Evolutionary conservation across 2,888 invertebrate genomes (phyloP).

Genomic region (Ditylenchus weischeri): DNA sequence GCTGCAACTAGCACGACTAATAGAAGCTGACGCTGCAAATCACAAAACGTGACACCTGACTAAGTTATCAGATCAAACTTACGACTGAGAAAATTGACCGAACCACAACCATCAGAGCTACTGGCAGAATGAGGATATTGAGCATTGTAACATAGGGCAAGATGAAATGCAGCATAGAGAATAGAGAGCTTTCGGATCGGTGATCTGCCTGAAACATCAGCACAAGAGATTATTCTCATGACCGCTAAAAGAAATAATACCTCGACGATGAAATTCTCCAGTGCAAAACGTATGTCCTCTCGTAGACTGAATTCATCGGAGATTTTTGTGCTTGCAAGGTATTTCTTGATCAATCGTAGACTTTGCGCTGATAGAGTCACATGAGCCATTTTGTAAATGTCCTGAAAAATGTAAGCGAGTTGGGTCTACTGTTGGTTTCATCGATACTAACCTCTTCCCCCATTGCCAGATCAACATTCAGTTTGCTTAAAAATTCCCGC

Average conservation of each 20-base stretch:
- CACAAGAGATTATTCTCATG: background rate
- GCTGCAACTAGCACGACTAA: conserved; percentile 19
- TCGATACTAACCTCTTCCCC: background rate
- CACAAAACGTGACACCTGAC: background rate
- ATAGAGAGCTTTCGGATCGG: conserved; percentile 18
- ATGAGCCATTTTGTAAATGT: conserved; percentile 19
- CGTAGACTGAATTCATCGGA: conserved; percentile 29
- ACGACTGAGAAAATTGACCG: conserved; percentile 17
- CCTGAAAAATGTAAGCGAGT: background rate
- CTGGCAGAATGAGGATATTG: conserved; percentile 25
- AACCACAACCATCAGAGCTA: conserved; percentile 20
- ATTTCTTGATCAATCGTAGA: conserved; percentile 18
- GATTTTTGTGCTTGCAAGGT: conserved; percentile 28
- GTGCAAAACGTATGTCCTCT: conserved; percentile 28
- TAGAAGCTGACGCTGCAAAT: conserved; percentile 12
- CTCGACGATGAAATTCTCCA: conserved; percentile 33
- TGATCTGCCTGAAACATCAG: conserved; percentile 18
- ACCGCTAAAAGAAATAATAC: conserved; percentile 12
- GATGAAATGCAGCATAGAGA: conserved; percentile 15
- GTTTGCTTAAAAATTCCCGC: conserved; percentile 24
- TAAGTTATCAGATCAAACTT: too few species aligned
- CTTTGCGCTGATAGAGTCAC: conserved; percentile 24
- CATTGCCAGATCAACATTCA: conserved; percentile 21
- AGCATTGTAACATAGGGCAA: conserved; percentile 31
- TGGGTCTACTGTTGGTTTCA: background rate